These are phyloP conservation scores for Drosophila setosimentum DNA, from an alignment of 2,888 invertebrate genomes.

Conservation along the genomic window DNA sequence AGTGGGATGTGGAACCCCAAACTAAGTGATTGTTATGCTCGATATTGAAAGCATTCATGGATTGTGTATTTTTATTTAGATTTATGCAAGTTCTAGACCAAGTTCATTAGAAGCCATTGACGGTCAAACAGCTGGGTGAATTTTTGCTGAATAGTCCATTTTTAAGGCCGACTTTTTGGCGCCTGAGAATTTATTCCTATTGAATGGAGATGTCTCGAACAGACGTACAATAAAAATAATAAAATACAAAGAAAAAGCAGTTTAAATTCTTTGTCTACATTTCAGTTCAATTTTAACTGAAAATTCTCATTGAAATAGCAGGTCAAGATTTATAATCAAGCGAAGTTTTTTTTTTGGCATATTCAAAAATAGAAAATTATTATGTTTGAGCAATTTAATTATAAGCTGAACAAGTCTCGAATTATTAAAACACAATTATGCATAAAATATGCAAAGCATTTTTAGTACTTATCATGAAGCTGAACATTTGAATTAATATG, in stretches of 20 bases:
- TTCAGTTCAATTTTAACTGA: not conserved
- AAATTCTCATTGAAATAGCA: not conserved
- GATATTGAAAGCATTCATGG: conserved; percentile 28
- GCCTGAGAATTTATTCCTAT: conserved; percentile 37
- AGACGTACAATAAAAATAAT: conserved; percentile 9
- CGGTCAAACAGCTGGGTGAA: conserved; percentile 14
- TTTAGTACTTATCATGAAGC: not conserved
- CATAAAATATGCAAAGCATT: conserved; percentile 41
- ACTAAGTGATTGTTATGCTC: conserved; percentile 56
- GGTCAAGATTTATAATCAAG: too few species aligned
- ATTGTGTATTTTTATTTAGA: conserved; percentile 39
- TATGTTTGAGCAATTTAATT: conserved; percentile 25
- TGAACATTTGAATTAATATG: not conserved
- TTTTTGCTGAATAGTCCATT: conserved; percentile 45
- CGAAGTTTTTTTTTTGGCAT: not conserved
- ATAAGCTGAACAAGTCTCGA: conserved; percentile 19
- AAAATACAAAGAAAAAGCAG: conserved; percentile 4
- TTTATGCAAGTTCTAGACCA: conserved; percentile 39
- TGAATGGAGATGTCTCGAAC: conserved; percentile 12
- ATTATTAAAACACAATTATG: conserved; percentile 18
- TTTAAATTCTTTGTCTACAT: conserved; percentile 23
- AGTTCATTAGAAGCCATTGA: conserved; percentile 60
- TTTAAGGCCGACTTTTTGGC: conserved; percentile 47
- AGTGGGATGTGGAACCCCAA: conserved; percentile 5
- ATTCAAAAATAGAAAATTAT: not conserved